Evolutionary conservation across 2,113 vertebrate genomes (phyloP), one percentile per base, ranked within the genome.

Genomic region (Miniopterus natalensis): DNA sequence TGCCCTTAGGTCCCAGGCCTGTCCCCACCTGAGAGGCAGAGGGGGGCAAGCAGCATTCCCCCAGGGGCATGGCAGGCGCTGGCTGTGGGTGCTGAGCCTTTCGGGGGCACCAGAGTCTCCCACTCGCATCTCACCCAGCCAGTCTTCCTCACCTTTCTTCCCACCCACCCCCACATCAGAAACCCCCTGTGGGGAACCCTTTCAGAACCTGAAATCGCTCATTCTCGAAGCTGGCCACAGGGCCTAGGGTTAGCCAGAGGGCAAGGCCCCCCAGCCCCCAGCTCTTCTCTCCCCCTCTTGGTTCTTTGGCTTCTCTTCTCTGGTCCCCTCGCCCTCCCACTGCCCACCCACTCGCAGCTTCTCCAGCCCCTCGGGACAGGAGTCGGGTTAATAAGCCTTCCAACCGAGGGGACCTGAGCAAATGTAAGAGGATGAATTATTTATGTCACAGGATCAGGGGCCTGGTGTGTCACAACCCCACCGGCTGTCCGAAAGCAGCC

Each of bases 351-450:
- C 8, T 11, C 31, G 2, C 3, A 0, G 0, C 15, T 66, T 68
- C 36, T 63, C 73, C 49, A 65, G 81, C 12, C 63, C 65, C 31
- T 90, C 15, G 1, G 78, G 29, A 53, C 68, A 53, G 36, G 20
- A 68, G 78, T 29, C 81, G 80, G 70, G 86, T 92, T 94, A 14
- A 23, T 40, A 96, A 97, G 80, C 95, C 78, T 96, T 97, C 97
- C 97, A 98, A 97, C 98, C 96, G 97, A 91, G 2, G 49, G 88
- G 55, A 31, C 71, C 84, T 80, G 79, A 66, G 97, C 94, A 95
- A 97, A 97, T 96, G 84, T 96, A 97, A 97, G 90, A 96, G 96
- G 98, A 97, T 98, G 98, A 97, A 98, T 98, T 98, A 98, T 98
- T 98, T 97, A 97, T 96, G 97, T 95, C 55, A 42, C 94, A 97